phyloP scores from a whole-genome alignment of 2,113 vertebrate genomes.

The Myiopsitta monachus region DNA sequence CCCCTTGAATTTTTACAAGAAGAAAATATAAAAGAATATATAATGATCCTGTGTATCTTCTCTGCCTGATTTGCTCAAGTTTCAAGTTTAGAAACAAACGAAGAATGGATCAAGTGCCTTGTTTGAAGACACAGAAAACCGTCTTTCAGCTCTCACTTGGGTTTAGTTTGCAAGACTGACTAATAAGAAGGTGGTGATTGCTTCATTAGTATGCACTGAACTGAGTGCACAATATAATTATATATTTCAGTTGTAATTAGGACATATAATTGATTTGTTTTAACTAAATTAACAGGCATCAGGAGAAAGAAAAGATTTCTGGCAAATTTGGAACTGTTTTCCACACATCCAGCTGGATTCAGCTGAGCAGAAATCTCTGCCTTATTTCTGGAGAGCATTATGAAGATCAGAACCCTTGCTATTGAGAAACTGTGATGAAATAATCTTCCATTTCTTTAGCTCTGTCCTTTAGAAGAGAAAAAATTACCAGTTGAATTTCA shows the following conservation, averaged over 20 bases:
- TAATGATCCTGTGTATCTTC: background rate
- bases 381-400: constrained; percentile 34
- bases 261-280: constrained; percentile 65
- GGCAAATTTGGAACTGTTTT: constrained; percentile 55
- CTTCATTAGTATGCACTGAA: constrained; percentile 54
- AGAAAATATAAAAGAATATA: background rate
- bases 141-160: constrained; percentile 6
- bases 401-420: constrained; percentile 22
- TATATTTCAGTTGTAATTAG: constrained; percentile 54
- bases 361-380: constrained; percentile 36
- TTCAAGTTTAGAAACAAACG: background rate
- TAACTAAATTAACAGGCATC: constrained; percentile 53
- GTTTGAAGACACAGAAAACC: constrained; percentile 11
- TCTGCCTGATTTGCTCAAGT: background rate
- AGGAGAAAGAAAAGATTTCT: background rate
- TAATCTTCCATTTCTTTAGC: background rate
- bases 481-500: background rate
- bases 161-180: constrained; percentile 44
- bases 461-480: background rate
- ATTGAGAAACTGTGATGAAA: constrained; percentile 28
- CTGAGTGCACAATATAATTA: constrained; percentile 37
- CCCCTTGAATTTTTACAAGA: background rate
- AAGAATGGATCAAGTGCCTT: background rate
- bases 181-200: constrained; percentile 56
- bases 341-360: constrained; percentile 47